Evolutionary conservation across 2,888 invertebrate species (phyloP), one percentile per base, ranked within the genome.

Genomic region (Cheilosia scutellata): DNA sequence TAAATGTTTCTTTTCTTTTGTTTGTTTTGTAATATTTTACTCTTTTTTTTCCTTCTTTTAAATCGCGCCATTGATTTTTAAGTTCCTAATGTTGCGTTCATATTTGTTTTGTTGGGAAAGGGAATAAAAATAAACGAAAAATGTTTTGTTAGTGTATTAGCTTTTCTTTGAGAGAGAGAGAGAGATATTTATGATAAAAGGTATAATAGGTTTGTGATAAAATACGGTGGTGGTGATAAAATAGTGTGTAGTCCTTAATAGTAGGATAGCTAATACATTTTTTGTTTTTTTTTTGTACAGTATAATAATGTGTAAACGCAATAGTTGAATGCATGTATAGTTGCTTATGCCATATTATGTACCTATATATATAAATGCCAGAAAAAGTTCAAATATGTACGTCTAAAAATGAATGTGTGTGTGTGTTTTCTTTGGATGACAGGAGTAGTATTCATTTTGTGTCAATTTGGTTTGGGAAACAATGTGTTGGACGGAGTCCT

Each of bases 71-170:
- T 68, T 68, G 68, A 33, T 66, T 72, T 20, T 27, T 83, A 78
- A 63, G 78, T 74, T 74, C 74, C 83, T 83, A 78, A 66, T 53
- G 76, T 63, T 55, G 72, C 57, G 53, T 75, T 42, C 49, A 78
- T 20, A 65, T 77, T 80, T 80, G 62, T 63, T 51, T 79, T 60
- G 71, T 78, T 63, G 47, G 55, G 42, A 57, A 68, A 58, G 20
- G 79, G 62, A 70, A 79, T 25, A 60, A 62, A 80, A 82, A 79
- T 63, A 57, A 78, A 74, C 62, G 51, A 44, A 49, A 77, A 83
- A 72, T 55, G 55, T 33, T 66, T 57, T 72, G 72, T 83, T 83
- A 83, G 78, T 72, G 78, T 82, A 42, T 60, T 47, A 44, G 33
- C 37, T 62, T 62, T 29, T 42, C 29, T 47, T 49, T 13, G 11